Base-by-base conservation (phyloP, 2,888 invertebrate species). In the Drosophila melanosoma region DNA sequence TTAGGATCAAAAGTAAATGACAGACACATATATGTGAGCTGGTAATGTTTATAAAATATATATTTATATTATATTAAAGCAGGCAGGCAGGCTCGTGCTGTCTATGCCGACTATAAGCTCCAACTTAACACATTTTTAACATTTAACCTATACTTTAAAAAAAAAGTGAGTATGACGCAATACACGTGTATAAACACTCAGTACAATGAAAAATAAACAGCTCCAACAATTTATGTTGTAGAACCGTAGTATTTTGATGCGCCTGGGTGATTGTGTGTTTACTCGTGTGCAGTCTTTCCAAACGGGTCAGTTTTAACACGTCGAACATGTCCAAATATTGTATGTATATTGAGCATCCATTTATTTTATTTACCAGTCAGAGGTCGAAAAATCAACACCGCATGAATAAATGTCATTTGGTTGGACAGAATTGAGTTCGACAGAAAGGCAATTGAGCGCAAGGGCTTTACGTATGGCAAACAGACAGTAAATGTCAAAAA, bases 401-500 rank as follows among this genome's bases (percentile, higher is more conserved):
- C 42, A 74, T 51, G 49, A 51, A 67, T 60, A 67, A 57, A 69
- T 65, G 42, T 33, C 59, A 66, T 63, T 60, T 76, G 69, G 73
- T 69, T 69, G 74, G 53, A 64, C 53, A 59, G 74, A 61, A 76
- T 78, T 76, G 86, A 87, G 70, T 81, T 72, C 65, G 76, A 71
- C 66, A 70, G 49, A 51, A 79, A 75, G 52, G 79, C 87, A 89
- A 87, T 89, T 89, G 90, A 87, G 76, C 63, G 79, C 59, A 89
- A 85, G 56, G 63, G 57, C 57, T 59, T 58, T 67, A 15, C 57
- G 38, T 49, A 32, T 51, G 63, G 17, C 32, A 71, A 80, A 51
- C 57, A 70, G 40, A 40, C 58, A 67, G 71, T 54, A 76, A 71
- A 54, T 73, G 26, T 60, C 48, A 48, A 35, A 57, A 12, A 42